Evolutionary conservation across 2,113 vertebrate species (phyloP).

Genomic region (Microtus pennsylvanicus): DNA sequence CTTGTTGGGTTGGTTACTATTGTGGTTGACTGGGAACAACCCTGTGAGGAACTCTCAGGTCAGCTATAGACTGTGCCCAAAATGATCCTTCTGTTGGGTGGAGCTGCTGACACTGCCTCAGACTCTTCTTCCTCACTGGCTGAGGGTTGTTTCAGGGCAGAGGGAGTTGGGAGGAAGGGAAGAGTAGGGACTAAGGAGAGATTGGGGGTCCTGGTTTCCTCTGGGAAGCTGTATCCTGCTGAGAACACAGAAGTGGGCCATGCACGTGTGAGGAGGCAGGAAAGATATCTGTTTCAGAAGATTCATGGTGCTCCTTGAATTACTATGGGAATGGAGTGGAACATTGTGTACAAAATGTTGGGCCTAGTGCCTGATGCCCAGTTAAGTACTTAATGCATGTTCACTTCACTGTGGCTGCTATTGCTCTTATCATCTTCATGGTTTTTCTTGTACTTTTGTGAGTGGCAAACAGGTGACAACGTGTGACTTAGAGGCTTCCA

Average conservation of each 20-base stretch:
- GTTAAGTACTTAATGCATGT: not conserved
- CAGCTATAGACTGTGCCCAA: not conserved
- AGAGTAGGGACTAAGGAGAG: not conserved
- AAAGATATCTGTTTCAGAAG: not conserved
- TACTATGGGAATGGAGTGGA: not conserved
- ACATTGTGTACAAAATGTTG: no score
- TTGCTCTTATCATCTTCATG: no score
- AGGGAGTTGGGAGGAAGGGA: not conserved
- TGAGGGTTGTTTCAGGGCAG: not conserved
- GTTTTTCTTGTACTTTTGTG: not conserved
- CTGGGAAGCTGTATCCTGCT: not conserved
- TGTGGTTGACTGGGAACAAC: not conserved
- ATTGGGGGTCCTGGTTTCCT: not conserved
- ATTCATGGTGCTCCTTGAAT: not conserved
- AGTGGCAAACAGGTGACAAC: not conserved
- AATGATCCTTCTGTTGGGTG: not conserved
- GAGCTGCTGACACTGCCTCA: not conserved
- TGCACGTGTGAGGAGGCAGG: not conserved
- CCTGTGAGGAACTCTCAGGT: not conserved
- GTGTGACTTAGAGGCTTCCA: not conserved
- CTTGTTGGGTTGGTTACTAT: not conserved
- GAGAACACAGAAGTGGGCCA: slow-evolving; percentile 12
- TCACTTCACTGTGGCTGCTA: not conserved
- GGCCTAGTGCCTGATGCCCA: no score
- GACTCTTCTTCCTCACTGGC: not conserved